Evolutionary conservation across 2,888 invertebrate species (phyloP).

Genomic region (Drosophila longiperda): DNA sequence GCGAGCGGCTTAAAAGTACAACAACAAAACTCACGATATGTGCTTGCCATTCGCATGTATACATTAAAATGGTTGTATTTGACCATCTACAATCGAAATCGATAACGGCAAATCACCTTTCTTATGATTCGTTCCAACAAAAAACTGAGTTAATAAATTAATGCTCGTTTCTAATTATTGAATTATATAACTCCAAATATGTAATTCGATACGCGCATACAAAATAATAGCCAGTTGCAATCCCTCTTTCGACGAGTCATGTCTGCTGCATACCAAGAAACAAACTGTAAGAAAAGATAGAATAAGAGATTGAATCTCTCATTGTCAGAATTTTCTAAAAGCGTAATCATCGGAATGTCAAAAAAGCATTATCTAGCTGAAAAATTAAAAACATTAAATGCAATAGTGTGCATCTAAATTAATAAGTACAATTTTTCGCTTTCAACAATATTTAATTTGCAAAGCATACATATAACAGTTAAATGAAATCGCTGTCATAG

Average conservation of each 20-base stretch:
- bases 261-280: neutral
- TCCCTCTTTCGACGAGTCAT: neutral
- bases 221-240: neutral
- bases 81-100: constrained; percentile 1
- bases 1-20: constrained; percentile 32
- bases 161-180: neutral
- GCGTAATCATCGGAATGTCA: neutral
- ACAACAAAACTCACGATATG: constrained; percentile 12
- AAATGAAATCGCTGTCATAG: neutral
- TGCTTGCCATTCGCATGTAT: constrained; percentile 20
- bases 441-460: neutral
- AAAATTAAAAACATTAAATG: no score
- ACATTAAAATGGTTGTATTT: neutral
- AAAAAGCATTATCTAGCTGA: no score
- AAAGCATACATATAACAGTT: neutral
- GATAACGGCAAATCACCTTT: neutral
- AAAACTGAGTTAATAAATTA: neutral
- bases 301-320: neutral
- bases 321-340: neutral
- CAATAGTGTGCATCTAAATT: no score
- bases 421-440: no score
- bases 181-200: neutral
- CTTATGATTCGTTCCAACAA: neutral
- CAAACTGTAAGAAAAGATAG: neutral
- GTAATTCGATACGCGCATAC: neutral